Evolutionary conservation across 2,888 invertebrate genomes (phyloP), one percentile per base, ranked within the genome.

Genomic region (Patella caerulea): DNA sequence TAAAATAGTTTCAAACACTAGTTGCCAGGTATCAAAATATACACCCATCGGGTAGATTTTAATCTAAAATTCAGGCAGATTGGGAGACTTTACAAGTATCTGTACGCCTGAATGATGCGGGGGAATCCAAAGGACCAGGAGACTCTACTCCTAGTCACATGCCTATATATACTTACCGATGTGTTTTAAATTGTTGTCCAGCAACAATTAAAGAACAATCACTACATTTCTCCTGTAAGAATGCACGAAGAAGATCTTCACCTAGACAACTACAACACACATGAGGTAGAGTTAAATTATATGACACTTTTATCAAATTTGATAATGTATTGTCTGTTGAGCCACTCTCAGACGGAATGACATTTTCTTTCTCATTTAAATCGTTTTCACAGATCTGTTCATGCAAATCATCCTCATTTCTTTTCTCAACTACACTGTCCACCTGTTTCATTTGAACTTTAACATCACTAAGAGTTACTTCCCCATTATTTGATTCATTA

Each of bases 241-340:
- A 85, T 73, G 84, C 80, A 29, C 84, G 80, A 53, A 88, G 78
- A 55, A 88, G 79, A 76, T 88, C 86, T 55, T 82, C 82, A 17
- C 87, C 88, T 9, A 88, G 79, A 45, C 77, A 74, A 72, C 84
- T 84, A 79, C 87, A 86, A 0, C 87, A 77, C 56, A 82, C 78
- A 74, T 82, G 79, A 2, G 83, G 83, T 55, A 83, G 34, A 7
- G 76, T 69, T 2, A 78, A 53, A 56, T 72, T 54, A 59, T 81
- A 81, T 3, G 82, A 75, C 59, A 75, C 55, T 71, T 82, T 80
- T 45, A 80, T 81, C 45, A 80, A 59, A 24, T 78, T 77, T 24
- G 77, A 74, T 54, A 81, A 69, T 71, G 74, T 45, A 24, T 75
- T 75, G 19, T 55, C 34, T 17, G 24, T 15, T 12, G 45, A 9